Percentiles rank a stretch among this genome's conserved stretches.
Conservation (phyloP, 2,797 vertebrate species). For the Podargus strigoides region DNA sequence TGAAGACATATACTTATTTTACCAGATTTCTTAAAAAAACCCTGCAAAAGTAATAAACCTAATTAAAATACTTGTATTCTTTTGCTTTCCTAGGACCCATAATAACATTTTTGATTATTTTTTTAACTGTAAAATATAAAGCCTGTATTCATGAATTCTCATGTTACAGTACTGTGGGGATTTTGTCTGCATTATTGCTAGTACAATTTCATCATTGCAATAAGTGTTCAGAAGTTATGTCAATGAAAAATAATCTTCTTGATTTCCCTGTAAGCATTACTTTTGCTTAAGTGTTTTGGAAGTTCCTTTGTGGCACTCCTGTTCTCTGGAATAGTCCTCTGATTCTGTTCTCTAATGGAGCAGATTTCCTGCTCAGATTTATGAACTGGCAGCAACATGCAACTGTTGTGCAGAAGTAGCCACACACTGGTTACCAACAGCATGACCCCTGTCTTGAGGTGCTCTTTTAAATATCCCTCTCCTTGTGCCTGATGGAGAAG, state of each 20-base stretch:
- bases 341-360: neutral
- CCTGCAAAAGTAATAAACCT: neutral
- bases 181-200: neutral
- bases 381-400: neutral
- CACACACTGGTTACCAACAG: rapidly evolving
- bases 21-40: neutral
- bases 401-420: neutral
- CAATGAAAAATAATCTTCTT: neutral
- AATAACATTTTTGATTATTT: neutral
- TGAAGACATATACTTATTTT: neutral
- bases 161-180: neutral
- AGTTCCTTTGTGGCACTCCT: neutral
- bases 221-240: neutral
- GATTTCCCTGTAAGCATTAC: neutral
- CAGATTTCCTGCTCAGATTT: neutral
- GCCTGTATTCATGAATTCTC: neutral
- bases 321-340: neutral
- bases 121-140: neutral
- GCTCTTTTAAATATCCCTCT: neutral
- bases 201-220: neutral
- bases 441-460: neutral
- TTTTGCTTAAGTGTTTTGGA: neutral
- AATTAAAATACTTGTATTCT: neutral
- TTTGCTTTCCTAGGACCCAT: neutral
- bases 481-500: neutral